phyloP scores from a whole-genome alignment of 2,797 vertebrate species.

The Myotis planiceps region DNA sequence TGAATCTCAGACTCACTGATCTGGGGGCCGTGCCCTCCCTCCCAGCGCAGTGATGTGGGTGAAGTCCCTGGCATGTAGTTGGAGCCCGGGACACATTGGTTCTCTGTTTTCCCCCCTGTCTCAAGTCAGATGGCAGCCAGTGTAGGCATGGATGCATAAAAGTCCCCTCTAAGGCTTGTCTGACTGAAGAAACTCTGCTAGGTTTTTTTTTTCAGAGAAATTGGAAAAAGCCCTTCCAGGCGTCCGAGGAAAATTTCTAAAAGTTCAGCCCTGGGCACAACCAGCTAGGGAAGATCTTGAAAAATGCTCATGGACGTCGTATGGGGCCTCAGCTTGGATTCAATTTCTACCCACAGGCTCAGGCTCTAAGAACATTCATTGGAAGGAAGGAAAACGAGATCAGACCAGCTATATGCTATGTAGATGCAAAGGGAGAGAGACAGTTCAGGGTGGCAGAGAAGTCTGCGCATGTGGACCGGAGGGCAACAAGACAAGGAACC shows the following conservation, averaged over 20 bases:
- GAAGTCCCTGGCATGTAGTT: not conserved
- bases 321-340: not conserved
- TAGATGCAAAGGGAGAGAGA: not conserved
- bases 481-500: no score
- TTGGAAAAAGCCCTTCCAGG: not conserved
- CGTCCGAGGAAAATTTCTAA: not conserved
- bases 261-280: not conserved
- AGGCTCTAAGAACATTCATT: not conserved
- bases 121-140: not conserved
- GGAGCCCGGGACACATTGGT: not conserved
- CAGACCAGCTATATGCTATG: not conserved
- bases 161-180: not conserved
- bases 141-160: not conserved
- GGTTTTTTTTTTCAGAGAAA: not conserved
- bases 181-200: not conserved
- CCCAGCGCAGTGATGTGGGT: not conserved
- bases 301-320: not conserved
- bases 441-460: not conserved
- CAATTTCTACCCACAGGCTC: not conserved
- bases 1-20: not conserved
- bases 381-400: not conserved
- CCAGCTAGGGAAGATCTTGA: not conserved
- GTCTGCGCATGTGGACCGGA: rapidly evolving
- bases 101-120: not conserved
- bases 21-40: not conserved